These are phyloP conservation scores for Melanotaenia pygmaea DNA, from an alignment of 2,797 vertebrate genomes.

Conservation along the genomic window DNA sequence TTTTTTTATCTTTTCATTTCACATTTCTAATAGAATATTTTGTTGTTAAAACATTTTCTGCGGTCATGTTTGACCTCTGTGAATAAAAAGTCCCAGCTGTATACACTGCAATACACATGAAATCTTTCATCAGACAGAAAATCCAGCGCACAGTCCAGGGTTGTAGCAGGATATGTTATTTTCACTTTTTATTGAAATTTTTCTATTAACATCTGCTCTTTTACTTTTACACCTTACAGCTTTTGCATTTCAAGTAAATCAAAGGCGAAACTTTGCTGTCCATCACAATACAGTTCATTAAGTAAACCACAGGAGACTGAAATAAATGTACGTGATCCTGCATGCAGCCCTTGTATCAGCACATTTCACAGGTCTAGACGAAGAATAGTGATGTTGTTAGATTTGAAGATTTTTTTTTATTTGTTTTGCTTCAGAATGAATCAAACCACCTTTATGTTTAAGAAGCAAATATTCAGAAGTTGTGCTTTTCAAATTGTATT, in stretches of 20 bases:
- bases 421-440: background rate
- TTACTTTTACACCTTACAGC: constrained; percentile 3
- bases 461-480: background rate
- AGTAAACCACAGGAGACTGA: constrained; percentile 12
- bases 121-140: constrained; percentile 11
- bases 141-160: background rate
- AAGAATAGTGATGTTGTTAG: background rate
- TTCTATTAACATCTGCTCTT: constrained; percentile 6
- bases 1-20: constrained; percentile 23
- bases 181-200: constrained; percentile 15
- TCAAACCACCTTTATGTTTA: background rate
- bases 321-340: constrained; percentile 5
- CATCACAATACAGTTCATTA: constrained; percentile 13
- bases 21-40: background rate
- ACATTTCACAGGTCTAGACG: constrained; percentile 4
- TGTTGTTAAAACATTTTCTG: constrained; percentile 11
- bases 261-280: constrained; percentile 10
- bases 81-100: constrained; percentile 6
- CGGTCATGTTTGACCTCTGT: constrained; percentile 19
- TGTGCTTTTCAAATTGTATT: background rate
- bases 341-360: background rate
- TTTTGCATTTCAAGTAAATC: constrained; percentile 15
- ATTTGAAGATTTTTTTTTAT: background rate
- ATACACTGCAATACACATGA: background rate
- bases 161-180: background rate